Conservation (phyloP, 2,888 invertebrate species). For the Xestoiulus laeticollis region DNA sequence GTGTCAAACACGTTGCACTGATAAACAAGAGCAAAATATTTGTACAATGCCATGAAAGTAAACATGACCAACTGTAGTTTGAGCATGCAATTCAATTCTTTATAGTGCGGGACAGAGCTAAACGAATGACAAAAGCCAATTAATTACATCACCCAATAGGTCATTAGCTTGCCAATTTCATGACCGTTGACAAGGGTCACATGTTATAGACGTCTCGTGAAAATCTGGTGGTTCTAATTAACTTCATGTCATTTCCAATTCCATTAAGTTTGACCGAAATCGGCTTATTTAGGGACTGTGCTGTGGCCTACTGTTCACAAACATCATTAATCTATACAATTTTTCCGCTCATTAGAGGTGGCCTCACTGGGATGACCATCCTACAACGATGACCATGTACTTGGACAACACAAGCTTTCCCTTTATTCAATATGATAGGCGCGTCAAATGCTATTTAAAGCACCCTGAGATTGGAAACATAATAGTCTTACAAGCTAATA, state of each 20-base stretch:
- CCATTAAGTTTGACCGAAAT: conserved; percentile 9
- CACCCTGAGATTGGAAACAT: background rate
- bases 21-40: background rate
- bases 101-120: background rate
- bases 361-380: background rate
- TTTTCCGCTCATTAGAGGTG: background rate
- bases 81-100: background rate
- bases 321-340: conserved; percentile 9
- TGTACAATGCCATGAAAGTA: background rate
- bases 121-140: background rate
- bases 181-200: conserved; percentile 9
- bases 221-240: background rate
- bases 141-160: conserved; percentile 9
- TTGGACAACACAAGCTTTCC: background rate
- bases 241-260: conserved; percentile 9
- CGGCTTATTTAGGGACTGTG: conserved; percentile 1
- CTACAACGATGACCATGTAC: background rate
- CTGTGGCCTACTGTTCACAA: background rate
- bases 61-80: background rate
- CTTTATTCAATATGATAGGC: background rate
- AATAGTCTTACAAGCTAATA: background rate
- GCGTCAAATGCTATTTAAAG: background rate
- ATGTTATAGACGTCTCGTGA: background rate
- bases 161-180: background rate
- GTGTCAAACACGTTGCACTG: background rate